Percentiles rank a stretch among this genome's conserved stretches.
These are phyloP conservation scores for Aphidius gifuensis DNA, from an alignment of 1,140 invertebrate genomes.

Conservation along the genomic window DNA sequence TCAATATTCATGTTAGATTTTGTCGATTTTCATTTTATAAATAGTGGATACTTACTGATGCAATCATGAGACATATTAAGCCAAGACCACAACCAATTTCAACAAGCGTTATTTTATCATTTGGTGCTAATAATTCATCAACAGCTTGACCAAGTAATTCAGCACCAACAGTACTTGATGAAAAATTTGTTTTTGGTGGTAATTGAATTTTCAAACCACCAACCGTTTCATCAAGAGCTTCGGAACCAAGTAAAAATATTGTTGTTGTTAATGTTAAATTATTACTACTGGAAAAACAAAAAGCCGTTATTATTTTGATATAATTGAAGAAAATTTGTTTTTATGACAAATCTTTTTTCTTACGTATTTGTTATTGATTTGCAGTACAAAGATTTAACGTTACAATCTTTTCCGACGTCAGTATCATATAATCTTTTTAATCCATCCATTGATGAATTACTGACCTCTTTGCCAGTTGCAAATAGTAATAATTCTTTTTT, in stretches of 20 bases:
- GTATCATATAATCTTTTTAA: constrained; percentile 44
- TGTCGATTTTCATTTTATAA: constrained; percentile 13
- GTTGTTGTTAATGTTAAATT: constrained; percentile 39
- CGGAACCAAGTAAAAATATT: constrained; percentile 47
- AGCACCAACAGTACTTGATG: constrained; percentile 46
- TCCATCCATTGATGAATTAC: constrained; percentile 39
- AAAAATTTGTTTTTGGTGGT: constrained; percentile 51
- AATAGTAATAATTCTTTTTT: constrained; percentile 50
- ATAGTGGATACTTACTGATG: constrained; percentile 39
- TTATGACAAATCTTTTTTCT: constrained; percentile 20
- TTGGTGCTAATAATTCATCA: constrained; percentile 39
- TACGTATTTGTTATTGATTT: constrained; percentile 47
- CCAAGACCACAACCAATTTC: constrained; percentile 53
- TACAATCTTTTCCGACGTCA: constrained; percentile 47
- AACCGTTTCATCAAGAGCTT: constrained; percentile 51
- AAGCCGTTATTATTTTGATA: background rate
- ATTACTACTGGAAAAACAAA: constrained; percentile 35
- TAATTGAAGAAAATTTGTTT: constrained; percentile 8
- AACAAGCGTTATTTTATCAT: constrained; percentile 40
- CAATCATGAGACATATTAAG: constrained; percentile 46
- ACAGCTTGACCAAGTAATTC: constrained; percentile 45
- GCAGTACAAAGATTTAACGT: constrained; percentile 52
- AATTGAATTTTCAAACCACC: constrained; percentile 47
- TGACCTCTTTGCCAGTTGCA: constrained; percentile 49
- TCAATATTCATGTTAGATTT: background rate